Conservation (phyloP, 2,888 invertebrate genomes). For the Alsophila aescularia region DNA sequence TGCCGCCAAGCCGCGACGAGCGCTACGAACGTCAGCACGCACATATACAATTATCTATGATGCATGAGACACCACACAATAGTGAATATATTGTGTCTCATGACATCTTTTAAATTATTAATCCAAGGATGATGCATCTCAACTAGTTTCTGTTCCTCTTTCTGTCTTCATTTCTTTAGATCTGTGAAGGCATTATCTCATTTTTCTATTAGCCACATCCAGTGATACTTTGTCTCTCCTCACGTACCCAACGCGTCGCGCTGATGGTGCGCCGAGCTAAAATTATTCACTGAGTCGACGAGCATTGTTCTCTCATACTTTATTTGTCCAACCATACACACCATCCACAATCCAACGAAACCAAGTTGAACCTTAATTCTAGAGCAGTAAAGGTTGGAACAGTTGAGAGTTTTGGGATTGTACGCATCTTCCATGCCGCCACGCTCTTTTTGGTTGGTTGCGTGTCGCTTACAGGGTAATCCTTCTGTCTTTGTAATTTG, state of each 20-base stretch:
- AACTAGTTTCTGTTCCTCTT: not conserved
- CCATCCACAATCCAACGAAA: conserved; percentile 4
- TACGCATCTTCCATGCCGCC: conserved; percentile 33
- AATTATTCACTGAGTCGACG: conserved; percentile 79
- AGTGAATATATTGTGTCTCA: no score
- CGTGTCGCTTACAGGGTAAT: conserved; percentile 70
- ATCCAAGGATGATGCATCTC: not conserved
- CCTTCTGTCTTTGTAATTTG: conserved; percentile 70
- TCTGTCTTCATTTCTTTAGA: not conserved
- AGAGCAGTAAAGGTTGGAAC: conserved; percentile 2
- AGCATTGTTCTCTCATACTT: conserved; percentile 82
- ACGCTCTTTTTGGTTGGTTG: conserved; percentile 69
- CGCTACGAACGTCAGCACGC: no score
- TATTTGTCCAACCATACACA: conserved; percentile 62
- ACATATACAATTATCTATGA: no score
- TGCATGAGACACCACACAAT: no score
- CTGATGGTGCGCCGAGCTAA: conserved; percentile 71
- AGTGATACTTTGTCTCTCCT: conserved; percentile 38
- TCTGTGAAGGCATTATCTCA: conserved; percentile 3
- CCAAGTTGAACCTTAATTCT: conserved; percentile 12
- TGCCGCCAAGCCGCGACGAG: no score
- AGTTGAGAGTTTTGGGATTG: not conserved
- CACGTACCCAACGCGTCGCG: conserved; percentile 57
- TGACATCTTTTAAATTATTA: no score
- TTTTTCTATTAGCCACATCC: conserved; percentile 42